Evolutionary conservation across 1,140 invertebrate genomes (phyloP).

Genomic region (Proctacanthus coquilletti): DNA sequence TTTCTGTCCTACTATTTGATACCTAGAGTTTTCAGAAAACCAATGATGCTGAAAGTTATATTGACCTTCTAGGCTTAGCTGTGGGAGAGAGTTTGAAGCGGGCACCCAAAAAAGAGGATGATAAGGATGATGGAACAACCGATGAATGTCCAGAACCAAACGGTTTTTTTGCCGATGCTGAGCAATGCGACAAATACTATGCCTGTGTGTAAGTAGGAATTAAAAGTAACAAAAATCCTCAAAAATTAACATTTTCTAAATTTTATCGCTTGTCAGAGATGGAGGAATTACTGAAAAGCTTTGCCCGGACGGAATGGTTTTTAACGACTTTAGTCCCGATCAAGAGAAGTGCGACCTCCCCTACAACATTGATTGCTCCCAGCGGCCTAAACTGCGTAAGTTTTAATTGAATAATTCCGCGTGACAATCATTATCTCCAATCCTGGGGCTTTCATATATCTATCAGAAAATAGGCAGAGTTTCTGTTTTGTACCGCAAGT

Average conservation of each 20-base stretch:
- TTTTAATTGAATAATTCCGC: no score
- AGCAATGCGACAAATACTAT: slow-evolving; percentile 86
- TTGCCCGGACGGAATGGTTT: slow-evolving; percentile 82
- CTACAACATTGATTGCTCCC: slow-evolving; percentile 68
- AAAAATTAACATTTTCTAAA: neutral
- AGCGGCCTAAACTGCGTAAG: slow-evolving; percentile 65
- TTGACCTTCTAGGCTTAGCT: no score
- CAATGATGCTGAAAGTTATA: no score
- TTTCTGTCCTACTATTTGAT: no score
- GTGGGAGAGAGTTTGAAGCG: no score
- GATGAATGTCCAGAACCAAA: slow-evolving; percentile 66
- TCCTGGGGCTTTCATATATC: no score
- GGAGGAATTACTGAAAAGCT: slow-evolving; percentile 57
- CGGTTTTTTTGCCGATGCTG: slow-evolving; percentile 69
- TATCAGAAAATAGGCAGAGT: no score
- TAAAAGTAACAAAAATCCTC: no score
- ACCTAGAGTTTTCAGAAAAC: no score
- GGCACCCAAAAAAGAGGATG: no score
- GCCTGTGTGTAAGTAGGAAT: slow-evolving; percentile 47
- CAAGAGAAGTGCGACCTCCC: slow-evolving; percentile 79
- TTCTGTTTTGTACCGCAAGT: no score
- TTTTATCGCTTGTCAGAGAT: slow-evolving; percentile 40
- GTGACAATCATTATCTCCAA: no score
- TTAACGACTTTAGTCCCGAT: slow-evolving; percentile 66
- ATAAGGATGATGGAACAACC: slow-evolving; percentile 22